Evolutionary conservation across 2,888 invertebrate species (phyloP), one percentile per base, ranked within the genome.

Genomic region (Eugnorisma glareosa): DNA sequence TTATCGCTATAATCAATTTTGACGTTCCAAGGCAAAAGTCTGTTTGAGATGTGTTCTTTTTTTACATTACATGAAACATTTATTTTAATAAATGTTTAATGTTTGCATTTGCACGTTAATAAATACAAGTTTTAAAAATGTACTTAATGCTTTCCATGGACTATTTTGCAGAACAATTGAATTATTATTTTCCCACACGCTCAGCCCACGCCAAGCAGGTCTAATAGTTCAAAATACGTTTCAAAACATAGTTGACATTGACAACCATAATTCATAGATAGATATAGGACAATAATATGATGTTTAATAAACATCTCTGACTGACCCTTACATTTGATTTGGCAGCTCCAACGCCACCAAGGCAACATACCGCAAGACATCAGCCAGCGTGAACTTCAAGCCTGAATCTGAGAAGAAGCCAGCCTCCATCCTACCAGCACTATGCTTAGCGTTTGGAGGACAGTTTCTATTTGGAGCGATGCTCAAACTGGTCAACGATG

Each of bases 401-500:
- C 97, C 97, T 24, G 97, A 97, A 72, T 95, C 95, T 6, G 97
- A 97, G 80, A 97, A 97, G 89, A 98, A 98, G 85, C 97, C 97
- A 71, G 98, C 99, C 0, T 99, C 99, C 0, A 98, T 99, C 87
- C 95, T 99, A 90, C 98, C 98, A 51, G 98, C 99, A 0, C 97
- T 99, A 67, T 97, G 98, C 86, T 98, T 98, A 92, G 98, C 99
- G 10, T 99, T 99, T 93, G 99, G 99, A 67, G 97, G 98, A 1
- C 98, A 98, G 75, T 99, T 99, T 92, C 81, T 99, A 2, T 98
- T 99, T 89, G 99, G 99, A n/a, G 97, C 98, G 0, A 93, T 98
- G 72, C 96, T 99, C 84, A 99, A 99, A 94, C 93, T 99, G 0
- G 90, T 98, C 57, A 98, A 98, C 90, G 99, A 99, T 94, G 83